Percentiles rank a stretch among this genome's conserved stretches.
These are phyloP conservation scores for Helleia helle DNA, from an alignment of 2,888 invertebrate species.

Conservation along the genomic window DNA sequence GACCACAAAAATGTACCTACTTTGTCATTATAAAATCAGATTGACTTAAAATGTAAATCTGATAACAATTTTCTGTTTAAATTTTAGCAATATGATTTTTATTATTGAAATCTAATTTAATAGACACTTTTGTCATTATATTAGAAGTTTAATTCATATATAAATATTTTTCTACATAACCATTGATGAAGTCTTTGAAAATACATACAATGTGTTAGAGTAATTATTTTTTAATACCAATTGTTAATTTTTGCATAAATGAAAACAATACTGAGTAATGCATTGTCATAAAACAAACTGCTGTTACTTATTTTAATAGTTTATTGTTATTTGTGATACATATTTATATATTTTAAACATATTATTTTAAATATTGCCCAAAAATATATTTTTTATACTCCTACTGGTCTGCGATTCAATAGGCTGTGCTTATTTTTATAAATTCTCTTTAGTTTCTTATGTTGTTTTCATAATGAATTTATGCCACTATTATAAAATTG, in stretches of 20 bases:
- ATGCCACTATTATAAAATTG: constrained; percentile 32
- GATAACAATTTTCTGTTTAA: too few species aligned
- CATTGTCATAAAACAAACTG: constrained; percentile 1
- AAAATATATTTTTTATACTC: constrained; percentile 25
- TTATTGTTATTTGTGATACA: not conserved
- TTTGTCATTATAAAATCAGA: too few species aligned
- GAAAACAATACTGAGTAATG: not conserved
- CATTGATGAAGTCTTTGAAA: too few species aligned
- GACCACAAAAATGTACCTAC: too few species aligned
- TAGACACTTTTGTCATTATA: not conserved
- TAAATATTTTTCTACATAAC: not conserved
- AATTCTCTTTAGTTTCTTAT: constrained; percentile 39
- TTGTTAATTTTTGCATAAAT: constrained; percentile 7
- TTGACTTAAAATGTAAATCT: too few species aligned
- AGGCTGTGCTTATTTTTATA: constrained; percentile 65
- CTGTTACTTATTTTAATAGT: constrained; percentile 7
- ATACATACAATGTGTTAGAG: not conserved
- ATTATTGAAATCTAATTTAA: not conserved
- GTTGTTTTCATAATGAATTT: constrained; percentile 36
- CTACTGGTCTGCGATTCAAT: constrained; percentile 66
- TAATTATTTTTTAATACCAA: not conserved
- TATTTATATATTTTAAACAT: not conserved
- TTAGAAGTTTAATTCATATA: too few species aligned
- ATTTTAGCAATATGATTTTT: too few species aligned
- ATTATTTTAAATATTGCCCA: too few species aligned